Evolutionary conservation across 2,888 invertebrate genomes (phyloP).

Genomic region (Drosophila algonquin): DNA sequence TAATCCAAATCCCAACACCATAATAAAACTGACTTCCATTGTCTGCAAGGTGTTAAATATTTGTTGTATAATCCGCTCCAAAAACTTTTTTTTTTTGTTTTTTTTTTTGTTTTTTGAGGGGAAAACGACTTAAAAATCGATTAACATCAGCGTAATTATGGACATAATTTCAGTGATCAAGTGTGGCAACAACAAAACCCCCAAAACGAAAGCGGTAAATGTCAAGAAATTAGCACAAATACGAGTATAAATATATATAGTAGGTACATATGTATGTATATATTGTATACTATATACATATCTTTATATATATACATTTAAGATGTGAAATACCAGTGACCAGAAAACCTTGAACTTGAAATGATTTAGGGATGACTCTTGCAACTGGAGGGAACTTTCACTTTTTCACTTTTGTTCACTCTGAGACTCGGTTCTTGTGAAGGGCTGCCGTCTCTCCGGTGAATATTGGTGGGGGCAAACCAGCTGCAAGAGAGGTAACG

Average conservation of each 20-base stretch:
- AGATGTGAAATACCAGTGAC: constrained; percentile 49
- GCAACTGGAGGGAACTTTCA: constrained; percentile 33
- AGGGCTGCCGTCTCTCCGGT: constrained; percentile 46
- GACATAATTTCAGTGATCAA: constrained; percentile 66
- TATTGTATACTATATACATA: constrained; percentile 1
- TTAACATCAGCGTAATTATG: constrained; percentile 72
- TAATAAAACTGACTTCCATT: constrained; percentile 47
- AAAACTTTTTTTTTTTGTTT: background rate
- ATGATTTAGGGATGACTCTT: constrained; percentile 31
- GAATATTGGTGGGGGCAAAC: constrained; percentile 64
- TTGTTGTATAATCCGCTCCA: constrained; percentile 46
- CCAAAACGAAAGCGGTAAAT: constrained; percentile 58
- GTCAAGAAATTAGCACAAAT: constrained; percentile 58
- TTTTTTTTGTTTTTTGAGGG: constrained; percentile 1
- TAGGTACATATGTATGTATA: background rate
- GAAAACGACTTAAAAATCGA: constrained; percentile 73
- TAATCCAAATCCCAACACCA: constrained; percentile 29
- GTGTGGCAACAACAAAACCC: constrained; percentile 67
- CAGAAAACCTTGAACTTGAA: constrained; percentile 73
- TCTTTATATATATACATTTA: background rate
- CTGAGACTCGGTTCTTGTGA: constrained; percentile 49
- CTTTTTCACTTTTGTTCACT: constrained; percentile 22
- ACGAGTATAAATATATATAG: background rate
- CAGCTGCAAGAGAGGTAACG: constrained; percentile 44
- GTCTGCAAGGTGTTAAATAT: constrained; percentile 74